A percentile compares a stretch with the other conserved stretches of the same genome.
Evolutionary conservation across 2,113 vertebrate species (phyloP).

Genomic region (Scytalopus superciliaris): DNA sequence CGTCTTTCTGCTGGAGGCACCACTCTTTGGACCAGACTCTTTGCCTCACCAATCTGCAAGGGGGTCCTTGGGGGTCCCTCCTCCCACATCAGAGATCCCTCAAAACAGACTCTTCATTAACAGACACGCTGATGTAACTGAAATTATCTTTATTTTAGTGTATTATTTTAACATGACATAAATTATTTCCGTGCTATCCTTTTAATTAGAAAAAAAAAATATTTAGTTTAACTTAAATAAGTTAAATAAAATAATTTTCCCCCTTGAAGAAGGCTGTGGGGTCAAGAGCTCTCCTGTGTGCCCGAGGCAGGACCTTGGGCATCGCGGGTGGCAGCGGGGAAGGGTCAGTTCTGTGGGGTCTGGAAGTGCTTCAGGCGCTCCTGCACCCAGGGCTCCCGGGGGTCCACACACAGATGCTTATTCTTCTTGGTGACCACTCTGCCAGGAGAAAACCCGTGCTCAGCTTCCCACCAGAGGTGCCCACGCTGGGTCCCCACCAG

Average conservation of each 20-base stretch:
- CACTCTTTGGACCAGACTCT: too few species aligned
- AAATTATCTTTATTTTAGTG: neutral
- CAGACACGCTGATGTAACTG: neutral
- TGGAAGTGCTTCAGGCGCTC: neutral
- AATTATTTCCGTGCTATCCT: neutral
- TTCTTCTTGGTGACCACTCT: conserved; percentile 13
- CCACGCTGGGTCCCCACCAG: fast-evolving
- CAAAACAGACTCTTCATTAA: neutral
- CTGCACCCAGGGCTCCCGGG: neutral
- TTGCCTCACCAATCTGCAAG: neutral
- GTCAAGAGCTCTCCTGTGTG: fast-evolving
- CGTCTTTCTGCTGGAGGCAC: neutral
- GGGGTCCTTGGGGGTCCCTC: neutral
- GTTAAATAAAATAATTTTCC: conserved; percentile 5
- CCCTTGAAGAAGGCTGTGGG: fast-evolving
- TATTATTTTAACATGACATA: neutral
- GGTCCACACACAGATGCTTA: neutral
- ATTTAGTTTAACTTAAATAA: conserved; percentile 32
- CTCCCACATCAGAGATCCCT: neutral
- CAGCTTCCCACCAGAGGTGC: fast-evolving
- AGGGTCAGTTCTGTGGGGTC: neutral
- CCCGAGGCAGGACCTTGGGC: fast-evolving
- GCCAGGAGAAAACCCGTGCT: neutral
- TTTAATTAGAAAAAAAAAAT: neutral
- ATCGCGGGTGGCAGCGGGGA: neutral